phyloP scores from a whole-genome alignment of 1,140 invertebrate species.

The Tetramorium parvispinum region DNA sequence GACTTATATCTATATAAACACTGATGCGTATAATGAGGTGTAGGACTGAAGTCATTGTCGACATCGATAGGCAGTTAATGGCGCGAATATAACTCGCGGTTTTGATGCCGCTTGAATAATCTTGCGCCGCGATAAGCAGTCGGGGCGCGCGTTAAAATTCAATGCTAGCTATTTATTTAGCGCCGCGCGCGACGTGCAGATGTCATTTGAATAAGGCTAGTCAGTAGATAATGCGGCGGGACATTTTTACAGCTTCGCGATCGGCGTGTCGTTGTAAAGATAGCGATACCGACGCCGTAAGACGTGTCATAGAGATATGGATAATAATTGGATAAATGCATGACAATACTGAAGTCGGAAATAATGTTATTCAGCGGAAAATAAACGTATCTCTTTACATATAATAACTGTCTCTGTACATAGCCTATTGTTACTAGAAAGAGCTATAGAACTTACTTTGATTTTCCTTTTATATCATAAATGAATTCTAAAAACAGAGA shows the following conservation, averaged over 20 bases:
- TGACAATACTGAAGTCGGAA: background rate
- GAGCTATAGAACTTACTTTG: background rate
- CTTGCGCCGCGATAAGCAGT: slow-evolving; percentile 27
- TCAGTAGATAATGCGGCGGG: slow-evolving; percentile 19
- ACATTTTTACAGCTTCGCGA: slow-evolving; percentile 41
- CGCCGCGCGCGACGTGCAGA: slow-evolving; percentile 1
- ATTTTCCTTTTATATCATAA: background rate
- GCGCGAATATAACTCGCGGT: slow-evolving; percentile 60
- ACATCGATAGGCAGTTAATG: slow-evolving; percentile 63
- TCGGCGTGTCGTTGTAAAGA: background rate
- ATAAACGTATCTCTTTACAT: background rate
- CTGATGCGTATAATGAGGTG: slow-evolving; percentile 61
- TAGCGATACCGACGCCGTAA: slow-evolving; percentile 7
- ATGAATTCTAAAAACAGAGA: background rate
- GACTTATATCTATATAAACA: slow-evolving; percentile 77
- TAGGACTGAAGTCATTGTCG: slow-evolving; percentile 76
- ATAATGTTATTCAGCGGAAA: background rate
- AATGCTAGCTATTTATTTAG: slow-evolving; percentile 50
- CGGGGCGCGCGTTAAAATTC: slow-evolving; percentile 44
- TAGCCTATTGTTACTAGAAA: background rate
- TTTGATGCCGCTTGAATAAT: slow-evolving; percentile 56
- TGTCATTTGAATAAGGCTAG: slow-evolving; percentile 54
- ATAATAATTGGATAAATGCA: background rate
- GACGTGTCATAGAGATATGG: background rate
- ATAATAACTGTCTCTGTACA: background rate